Evolutionary conservation across 2,888 invertebrate genomes (phyloP).

Genomic region (Chrysolina oricalcia): DNA sequence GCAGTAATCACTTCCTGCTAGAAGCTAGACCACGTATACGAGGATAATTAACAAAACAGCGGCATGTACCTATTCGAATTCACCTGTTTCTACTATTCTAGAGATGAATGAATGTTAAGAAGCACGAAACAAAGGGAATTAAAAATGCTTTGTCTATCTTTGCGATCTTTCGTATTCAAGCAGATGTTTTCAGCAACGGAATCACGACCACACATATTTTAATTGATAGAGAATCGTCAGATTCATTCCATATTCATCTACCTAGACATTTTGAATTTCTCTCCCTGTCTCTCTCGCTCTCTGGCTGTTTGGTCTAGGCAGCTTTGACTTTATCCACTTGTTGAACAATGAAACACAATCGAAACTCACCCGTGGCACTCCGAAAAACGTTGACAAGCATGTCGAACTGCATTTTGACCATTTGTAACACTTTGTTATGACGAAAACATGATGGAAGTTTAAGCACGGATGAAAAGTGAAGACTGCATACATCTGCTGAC

Average conservation of each 20-base stretch:
- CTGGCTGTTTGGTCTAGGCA: neutral
- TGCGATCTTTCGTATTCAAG: neutral
- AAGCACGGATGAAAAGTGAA: conserved; percentile 47
- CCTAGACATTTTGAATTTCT: conserved; percentile 16
- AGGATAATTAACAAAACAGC: neutral
- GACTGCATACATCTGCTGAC: conserved; percentile 10
- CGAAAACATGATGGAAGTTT: conserved; percentile 59
- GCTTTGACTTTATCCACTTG: neutral
- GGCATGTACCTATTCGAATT: neutral
- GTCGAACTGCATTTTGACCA: conserved; percentile 64
- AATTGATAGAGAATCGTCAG: neutral
- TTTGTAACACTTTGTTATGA: conserved; percentile 40
- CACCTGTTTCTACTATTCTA: conserved; percentile 3
- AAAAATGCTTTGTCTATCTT: too few relatives aligned
- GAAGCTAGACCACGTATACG: conserved; percentile 6
- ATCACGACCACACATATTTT: neutral
- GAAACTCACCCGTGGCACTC: conserved; percentile 62
- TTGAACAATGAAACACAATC: conserved; percentile 4
- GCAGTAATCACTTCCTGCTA: neutral
- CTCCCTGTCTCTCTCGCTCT: neutral
- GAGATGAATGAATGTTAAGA: neutral
- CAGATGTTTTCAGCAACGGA: neutral
- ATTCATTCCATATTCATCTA: neutral
- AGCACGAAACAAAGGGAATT: neutral
- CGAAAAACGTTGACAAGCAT: conserved; percentile 65